These are phyloP conservation scores for Euschistus heros DNA, from an alignment of 1,140 invertebrate species.

Conservation along the genomic window DNA sequence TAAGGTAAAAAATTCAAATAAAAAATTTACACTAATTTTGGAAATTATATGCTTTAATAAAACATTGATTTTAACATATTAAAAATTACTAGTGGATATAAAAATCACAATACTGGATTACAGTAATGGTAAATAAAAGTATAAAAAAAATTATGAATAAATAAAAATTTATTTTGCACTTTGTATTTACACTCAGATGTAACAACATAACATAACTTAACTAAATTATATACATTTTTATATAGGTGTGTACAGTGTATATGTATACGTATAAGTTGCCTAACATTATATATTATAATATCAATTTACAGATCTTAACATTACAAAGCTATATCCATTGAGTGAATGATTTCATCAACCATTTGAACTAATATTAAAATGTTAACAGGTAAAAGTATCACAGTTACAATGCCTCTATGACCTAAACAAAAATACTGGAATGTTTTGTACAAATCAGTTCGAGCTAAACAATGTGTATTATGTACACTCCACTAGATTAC, in stretches of 20 bases:
- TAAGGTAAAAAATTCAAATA: too few relatives aligned
- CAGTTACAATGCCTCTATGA: constrained; percentile 6
- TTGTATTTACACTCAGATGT: not conserved
- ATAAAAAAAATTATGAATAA: constrained; percentile 2
- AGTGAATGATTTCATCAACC: not conserved
- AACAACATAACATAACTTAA: too few relatives aligned
- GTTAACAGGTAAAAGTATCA: constrained; percentile 19
- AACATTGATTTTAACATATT: too few relatives aligned
- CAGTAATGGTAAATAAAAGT: too few relatives aligned
- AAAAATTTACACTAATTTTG: too few relatives aligned
- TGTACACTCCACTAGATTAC: not conserved
- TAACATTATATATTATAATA: not conserved
- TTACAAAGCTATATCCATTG: not conserved
- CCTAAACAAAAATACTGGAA: constrained; percentile 17
- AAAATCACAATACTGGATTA: too few relatives aligned
- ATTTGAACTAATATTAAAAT: not conserved
- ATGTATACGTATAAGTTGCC: too few relatives aligned
- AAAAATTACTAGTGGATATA: too few relatives aligned
- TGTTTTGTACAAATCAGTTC: constrained; percentile 17
- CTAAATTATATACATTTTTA: too few relatives aligned
- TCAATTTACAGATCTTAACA: constrained; percentile 6
- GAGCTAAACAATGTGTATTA: not conserved
- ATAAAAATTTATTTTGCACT: constrained; percentile 2
- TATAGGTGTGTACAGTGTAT: too few relatives aligned
- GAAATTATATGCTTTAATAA: too few relatives aligned